Percentiles rank a stretch among this genome's conserved stretches.
These are phyloP conservation scores for Harlomillsia oculata DNA, from an alignment of 1,140 invertebrate species.

Conservation along the genomic window DNA sequence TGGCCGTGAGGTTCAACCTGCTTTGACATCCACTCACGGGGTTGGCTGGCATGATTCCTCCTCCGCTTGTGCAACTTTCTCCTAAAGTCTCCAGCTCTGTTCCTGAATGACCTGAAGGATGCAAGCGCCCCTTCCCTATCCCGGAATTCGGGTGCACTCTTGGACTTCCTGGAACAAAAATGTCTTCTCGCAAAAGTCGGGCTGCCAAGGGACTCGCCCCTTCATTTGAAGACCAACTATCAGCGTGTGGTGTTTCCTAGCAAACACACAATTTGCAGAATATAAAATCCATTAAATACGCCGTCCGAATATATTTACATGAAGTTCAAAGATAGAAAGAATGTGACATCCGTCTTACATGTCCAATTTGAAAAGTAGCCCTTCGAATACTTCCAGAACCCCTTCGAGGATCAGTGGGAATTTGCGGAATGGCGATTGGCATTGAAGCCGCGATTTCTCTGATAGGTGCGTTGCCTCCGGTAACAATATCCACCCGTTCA, in stretches of 20 bases:
- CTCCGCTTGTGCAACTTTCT: not conserved
- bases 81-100: not conserved
- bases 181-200: conserved; percentile 10
- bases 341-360: conserved; percentile 6
- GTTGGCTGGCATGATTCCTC: not conserved
- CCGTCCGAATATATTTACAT: too few species aligned
- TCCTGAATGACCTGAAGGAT: too few species aligned
- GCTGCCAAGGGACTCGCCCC: conserved; percentile 17
- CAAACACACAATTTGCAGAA: not conserved
- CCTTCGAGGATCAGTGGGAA: conserved; percentile 20
- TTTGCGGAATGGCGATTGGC: conserved; percentile 28
- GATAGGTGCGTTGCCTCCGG: not conserved
- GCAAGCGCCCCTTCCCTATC: too few species aligned
- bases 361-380: conserved; percentile 24
- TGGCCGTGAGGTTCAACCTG: conserved; percentile 25
- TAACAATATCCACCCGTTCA: too few species aligned
- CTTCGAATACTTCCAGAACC: conserved; percentile 15
- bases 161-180: not conserved
- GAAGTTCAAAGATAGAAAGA: not conserved
- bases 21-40: conserved; percentile 15
- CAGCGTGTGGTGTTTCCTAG: conserved; percentile 24
- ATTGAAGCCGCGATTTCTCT: conserved; percentile 24
- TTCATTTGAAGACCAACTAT: conserved; percentile 20
- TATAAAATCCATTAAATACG: too few species aligned
- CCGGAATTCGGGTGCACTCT: not conserved